These are phyloP conservation scores for Gallinago paraguaiae DNA, from an alignment of 2,113 vertebrate species.

Conservation along the genomic window DNA sequence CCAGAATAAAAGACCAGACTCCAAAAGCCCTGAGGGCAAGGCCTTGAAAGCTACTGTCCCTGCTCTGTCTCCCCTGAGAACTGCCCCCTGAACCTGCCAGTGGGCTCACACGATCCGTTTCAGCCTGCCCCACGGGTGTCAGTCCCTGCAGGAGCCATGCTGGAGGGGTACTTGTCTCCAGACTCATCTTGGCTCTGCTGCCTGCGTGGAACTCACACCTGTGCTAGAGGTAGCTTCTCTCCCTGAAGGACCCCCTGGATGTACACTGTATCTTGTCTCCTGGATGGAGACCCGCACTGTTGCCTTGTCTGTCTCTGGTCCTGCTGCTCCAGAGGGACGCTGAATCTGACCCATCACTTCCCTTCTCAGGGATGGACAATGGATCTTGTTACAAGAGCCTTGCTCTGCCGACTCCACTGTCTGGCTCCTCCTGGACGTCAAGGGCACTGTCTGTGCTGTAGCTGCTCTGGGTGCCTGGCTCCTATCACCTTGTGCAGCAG, in stretches of 20 bases:
- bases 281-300: too few relatives aligned
- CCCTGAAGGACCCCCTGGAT: neutral
- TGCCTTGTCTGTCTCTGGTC: neutral
- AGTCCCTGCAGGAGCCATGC: neutral
- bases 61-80: neutral
- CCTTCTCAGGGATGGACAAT: neutral
- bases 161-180: neutral
- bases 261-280: neutral
- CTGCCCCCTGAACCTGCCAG: too few relatives aligned
- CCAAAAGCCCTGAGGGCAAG: neutral
- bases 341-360: neutral
- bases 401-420: neutral
- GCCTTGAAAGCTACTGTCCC: neutral
- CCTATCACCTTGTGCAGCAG: neutral
- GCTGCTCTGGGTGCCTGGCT: neutral
- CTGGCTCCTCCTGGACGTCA: too few relatives aligned
- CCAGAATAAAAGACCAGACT: neutral
- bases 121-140: neutral
- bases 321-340: neutral
- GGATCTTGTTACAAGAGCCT: neutral
- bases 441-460: neutral
- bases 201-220: neutral
- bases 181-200: neutral
- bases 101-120: neutral
- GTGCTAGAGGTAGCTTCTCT: neutral